Base-by-base conservation (phyloP, 2,113 vertebrate genomes). In the Oncorhynchus keta region DNA sequence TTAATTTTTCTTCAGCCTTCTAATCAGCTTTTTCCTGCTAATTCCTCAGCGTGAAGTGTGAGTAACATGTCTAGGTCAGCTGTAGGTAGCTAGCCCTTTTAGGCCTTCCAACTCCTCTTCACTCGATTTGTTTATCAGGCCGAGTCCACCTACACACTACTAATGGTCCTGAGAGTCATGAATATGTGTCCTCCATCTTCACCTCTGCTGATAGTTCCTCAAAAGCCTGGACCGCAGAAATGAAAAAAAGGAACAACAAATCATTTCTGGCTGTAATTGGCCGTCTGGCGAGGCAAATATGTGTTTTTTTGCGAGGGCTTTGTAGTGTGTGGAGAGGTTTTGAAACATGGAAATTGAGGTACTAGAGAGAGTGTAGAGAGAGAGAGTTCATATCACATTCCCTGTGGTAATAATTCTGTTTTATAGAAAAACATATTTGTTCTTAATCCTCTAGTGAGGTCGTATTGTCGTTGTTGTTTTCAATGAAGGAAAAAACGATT, bases 171-270 rank as follows among this genome's bases (percentile, higher is more conserved):
- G 65, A 1, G 18, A 83, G 72, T 81, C 73, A 91, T 89, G 88
- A 90, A 90, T 87, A 90, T 88, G 85, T 83, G 88, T 85, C 83
- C 64, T 81, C 79, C 85, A 2, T 45, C 39, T 11, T 79, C 77
- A 81, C 80, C 74, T 45, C 39, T 45, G 82, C 74, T 81, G 81
- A 87, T 78, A 65, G 73, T 45, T 83, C 83, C 81, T 24, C 84
- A 86, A 89, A 88, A 86, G 55, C 39, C 75, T 76, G 80, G 28
- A 67, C 65, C 74, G 81, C 70, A 28, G 32, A 80, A 86, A 79
- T 80, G 87, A 65, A 12, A 55, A 89, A 89, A 85, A 89, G 73
- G 79, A 85, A 79, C 73, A 84, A 83, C 86, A 89, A 87, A 88
- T 80, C 64, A 66, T 75, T 73, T 80, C 64, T 79, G 48, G 76